These are phyloP conservation scores for Ceratoteleas bidentatus DNA, from an alignment of 1,140 invertebrate genomes.

Conservation along the genomic window DNA sequence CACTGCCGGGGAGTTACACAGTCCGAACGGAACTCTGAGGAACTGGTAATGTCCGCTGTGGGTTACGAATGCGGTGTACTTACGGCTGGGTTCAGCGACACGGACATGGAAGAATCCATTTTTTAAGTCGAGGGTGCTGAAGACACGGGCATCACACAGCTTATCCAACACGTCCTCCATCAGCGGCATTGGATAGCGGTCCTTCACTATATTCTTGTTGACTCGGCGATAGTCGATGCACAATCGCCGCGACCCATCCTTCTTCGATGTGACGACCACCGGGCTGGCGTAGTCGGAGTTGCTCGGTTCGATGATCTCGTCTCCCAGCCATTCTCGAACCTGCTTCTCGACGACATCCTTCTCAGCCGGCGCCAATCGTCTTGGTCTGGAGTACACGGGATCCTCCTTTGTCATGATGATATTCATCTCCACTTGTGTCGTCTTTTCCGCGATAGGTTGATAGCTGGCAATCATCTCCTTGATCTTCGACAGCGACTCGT, in stretches of 20 bases:
- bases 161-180: not conserved
- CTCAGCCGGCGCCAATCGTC: conserved; percentile 25
- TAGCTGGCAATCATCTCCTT: conserved; percentile 3
- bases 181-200: not conserved
- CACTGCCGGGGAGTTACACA: no score
- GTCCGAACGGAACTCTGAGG: no score
- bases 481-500: not conserved
- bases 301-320: conserved; percentile 10
- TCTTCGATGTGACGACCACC: conserved; percentile 3
- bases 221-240: not conserved
- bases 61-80: no score
- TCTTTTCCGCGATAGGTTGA: conserved; percentile 1
- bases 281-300: conserved; percentile 1
- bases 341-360: conserved; percentile 11
- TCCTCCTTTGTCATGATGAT: conserved; percentile 10
- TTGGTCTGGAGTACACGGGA: conserved; percentile 9
- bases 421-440: conserved; percentile 10
- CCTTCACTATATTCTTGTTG: not conserved
- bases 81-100: conserved; percentile 7
- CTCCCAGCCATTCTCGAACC: conserved; percentile 14
- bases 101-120: conserved; percentile 12
- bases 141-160: conserved; percentile 5
- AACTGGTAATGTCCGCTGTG: no score
- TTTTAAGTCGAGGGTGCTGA: conserved; percentile 12
- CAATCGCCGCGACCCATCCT: not conserved